phyloP scores from a whole-genome alignment of 2,888 invertebrate species.

The Chymomyza procnemis region DNA sequence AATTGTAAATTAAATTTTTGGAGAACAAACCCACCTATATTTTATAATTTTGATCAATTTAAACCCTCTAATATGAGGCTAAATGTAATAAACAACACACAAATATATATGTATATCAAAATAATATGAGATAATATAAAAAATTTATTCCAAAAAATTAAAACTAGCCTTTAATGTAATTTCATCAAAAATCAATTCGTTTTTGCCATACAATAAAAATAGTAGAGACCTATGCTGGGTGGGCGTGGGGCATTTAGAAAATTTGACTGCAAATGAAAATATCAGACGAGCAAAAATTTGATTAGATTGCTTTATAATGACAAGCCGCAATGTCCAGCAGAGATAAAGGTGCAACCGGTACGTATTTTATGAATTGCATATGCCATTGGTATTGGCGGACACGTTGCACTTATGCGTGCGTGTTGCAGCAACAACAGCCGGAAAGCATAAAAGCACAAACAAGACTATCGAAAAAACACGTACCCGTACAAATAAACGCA shows the following conservation, averaged over 20 bases:
- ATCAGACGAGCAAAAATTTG: not conserved
- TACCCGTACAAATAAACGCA: not conserved
- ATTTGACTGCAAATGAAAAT: not conserved
- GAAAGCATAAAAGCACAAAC: constrained; percentile 53
- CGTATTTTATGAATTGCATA: not conserved
- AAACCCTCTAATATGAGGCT: no score
- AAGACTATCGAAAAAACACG: constrained; percentile 17
- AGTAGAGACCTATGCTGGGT: not conserved
- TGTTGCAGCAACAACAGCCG: constrained; percentile 15
- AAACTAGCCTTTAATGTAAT: no score
- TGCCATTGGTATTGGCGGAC: not conserved
- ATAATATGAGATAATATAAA: no score
- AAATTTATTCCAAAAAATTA: no score
- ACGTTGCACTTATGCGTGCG: not conserved
- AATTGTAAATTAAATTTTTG: no score
- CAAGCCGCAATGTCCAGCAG: not conserved
- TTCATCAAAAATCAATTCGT: no score
- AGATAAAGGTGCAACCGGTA: not conserved
- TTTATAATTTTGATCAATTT: no score
- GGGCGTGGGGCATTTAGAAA: no score
- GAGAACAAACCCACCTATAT: no score
- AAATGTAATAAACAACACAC: no score
- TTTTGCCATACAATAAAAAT: not conserved
- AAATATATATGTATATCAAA: no score
- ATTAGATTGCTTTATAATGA: not conserved